Conservation (phyloP, 2,888 invertebrate species). For the Thysanoteuthis rhombus region DNA sequence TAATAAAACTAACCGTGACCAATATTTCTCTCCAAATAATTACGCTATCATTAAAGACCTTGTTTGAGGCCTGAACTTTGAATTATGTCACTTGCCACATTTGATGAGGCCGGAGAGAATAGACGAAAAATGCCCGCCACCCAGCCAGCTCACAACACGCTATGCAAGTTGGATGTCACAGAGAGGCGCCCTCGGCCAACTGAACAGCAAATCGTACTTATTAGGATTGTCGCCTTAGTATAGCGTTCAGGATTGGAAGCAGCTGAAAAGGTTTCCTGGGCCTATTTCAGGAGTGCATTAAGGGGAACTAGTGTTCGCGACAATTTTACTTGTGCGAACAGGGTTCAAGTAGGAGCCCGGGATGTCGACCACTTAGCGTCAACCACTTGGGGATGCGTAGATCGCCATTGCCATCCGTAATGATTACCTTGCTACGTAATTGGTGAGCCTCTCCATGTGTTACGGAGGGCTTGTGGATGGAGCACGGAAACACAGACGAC, state of each 20-base stretch:
- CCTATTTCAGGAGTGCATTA: not conserved
- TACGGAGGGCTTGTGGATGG: not conserved
- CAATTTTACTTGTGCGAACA: not conserved
- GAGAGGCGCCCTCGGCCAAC: not conserved
- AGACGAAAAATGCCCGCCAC: not conserved
- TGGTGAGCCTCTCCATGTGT: not conserved
- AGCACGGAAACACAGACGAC: not conserved
- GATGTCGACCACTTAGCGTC: not conserved
- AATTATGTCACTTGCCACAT: not conserved
- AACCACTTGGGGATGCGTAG: not conserved
- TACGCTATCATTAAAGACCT: no score
- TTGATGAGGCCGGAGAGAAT: not conserved
- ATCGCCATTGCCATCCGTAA: not conserved
- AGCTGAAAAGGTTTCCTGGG: slow-evolving; percentile 12
- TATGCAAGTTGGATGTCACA: not conserved
- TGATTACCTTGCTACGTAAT: not conserved
- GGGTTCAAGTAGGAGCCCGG: not conserved
- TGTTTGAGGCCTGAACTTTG: not conserved
- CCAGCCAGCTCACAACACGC: not conserved
- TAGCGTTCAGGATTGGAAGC: not conserved
- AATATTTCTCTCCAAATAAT: no score
- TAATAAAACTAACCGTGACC: no score
- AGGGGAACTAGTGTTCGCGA: not conserved
- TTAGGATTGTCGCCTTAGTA: not conserved
- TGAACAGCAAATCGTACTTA: not conserved